Conservation (phyloP, 2,113 vertebrate genomes). For the Leptobrachium leishanense region DNA sequence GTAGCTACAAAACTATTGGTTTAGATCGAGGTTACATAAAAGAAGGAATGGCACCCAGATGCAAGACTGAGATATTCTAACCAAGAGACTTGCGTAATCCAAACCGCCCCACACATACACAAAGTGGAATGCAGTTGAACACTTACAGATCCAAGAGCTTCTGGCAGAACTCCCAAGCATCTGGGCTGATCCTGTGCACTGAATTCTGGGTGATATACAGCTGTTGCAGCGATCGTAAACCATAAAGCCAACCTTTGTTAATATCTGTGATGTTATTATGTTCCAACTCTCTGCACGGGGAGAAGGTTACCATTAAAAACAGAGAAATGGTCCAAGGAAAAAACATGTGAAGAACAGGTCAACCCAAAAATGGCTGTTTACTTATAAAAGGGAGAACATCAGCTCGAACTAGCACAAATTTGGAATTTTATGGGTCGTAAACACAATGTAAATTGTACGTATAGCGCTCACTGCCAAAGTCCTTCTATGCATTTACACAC, state of each 20-base stretch:
- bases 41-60: constrained; percentile 5
- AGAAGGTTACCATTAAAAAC: no score
- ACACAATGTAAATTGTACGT: no score
- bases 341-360: no score
- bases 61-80: not conserved
- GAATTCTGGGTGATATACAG: constrained; percentile 88
- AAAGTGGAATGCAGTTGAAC: constrained; percentile 26
- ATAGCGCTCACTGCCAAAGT: no score
- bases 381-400: no score
- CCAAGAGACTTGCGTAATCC: not conserved
- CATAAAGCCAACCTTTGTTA: constrained; percentile 96
- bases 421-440: no score
- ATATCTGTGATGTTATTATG: constrained; percentile 96
- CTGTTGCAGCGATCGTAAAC: constrained; percentile 84
- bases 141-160: constrained; percentile 94
- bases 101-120: not conserved
- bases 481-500: no score
- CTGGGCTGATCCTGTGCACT: constrained; percentile 84
- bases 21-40: not conserved
- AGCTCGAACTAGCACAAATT: no score
- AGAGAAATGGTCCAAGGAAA: no score
- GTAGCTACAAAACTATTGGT: not conserved
- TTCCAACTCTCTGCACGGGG: constrained; percentile 82
- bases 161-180: constrained; percentile 98
- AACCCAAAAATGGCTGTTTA: no score